Evolutionary conservation across 2,888 invertebrate species (phyloP), one percentile per base, ranked within the genome.

Genomic region (Amaurobius ferox): DNA sequence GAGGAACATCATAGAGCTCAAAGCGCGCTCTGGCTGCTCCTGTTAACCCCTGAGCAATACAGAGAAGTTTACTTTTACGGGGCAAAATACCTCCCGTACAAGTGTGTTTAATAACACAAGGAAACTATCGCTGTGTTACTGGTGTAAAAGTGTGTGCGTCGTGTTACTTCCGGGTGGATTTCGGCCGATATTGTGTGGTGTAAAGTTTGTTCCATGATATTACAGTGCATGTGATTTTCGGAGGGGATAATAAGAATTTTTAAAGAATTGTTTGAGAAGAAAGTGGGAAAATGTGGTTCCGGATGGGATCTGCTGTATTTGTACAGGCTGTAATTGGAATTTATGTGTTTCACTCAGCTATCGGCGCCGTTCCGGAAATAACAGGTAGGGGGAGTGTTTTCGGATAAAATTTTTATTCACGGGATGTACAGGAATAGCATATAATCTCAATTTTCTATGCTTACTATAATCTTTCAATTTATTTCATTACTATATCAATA

Each of bases 1-100:
- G 76, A 70, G 62, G 74, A 61, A 77, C 70, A 29, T 48, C 70
- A 71, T 64, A 77, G 66, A 39, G 66, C 55, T 44, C 48, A 62
- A 64, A 55, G 83, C 23, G 29, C 35, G 77, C 9, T 39, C 71
- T 66, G 13, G 55, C 71, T 67, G 66, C 66, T 66, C 55, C 55
- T 55, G 55, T 23, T 3, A 5, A 23, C 55, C 23, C 23, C 55
- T 55, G 55, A 11, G 55, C 55, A 55, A 55, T 23, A 55, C 55
- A 55, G 55, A 6, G 55, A 55, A 55, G 55, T 55, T 55, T 23
- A 55, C 55, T 55, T 55, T n/a, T 6, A 55, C 55, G 55, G 55
- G 55, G 23, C 55, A 55, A 55, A 23, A 11, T 23, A 23, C 13
- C 3, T 55, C 55, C 55, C 55, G 55, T 55, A 11, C 55, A 55